These are phyloP conservation scores for Venusia cambrica DNA, from an alignment of 2,888 invertebrate species.

Conservation along the genomic window DNA sequence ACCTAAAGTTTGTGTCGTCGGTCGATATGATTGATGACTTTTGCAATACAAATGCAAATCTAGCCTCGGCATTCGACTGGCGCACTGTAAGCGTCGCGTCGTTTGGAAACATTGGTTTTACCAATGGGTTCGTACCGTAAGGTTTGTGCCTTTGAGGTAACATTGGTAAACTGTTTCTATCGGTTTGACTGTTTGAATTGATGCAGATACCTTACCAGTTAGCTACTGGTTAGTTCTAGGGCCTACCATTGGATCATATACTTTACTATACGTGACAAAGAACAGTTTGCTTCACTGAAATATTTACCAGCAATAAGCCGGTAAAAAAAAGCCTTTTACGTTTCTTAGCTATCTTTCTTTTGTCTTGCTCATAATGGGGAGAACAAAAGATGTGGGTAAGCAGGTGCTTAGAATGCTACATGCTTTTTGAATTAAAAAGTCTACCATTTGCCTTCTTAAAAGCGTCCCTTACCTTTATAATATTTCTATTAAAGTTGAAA, in stretches of 20 bases:
- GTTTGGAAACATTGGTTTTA: too few relatives aligned
- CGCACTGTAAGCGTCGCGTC: conserved; percentile 17
- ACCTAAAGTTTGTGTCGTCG: conserved; percentile 19
- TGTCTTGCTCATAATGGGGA: conserved; percentile 17
- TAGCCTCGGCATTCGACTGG: conserved; percentile 17
- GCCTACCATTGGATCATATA: too few relatives aligned
- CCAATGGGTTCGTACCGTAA: too few relatives aligned
- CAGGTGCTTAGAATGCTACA: conserved; percentile 14
- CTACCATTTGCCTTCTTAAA: conserved; percentile 8
- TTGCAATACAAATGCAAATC: conserved; percentile 35
- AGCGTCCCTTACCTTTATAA: conserved; percentile 37
- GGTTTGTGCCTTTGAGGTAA: too few relatives aligned
- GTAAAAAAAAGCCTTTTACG: conserved; percentile 2
- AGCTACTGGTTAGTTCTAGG: too few relatives aligned
- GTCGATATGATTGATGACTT: conserved; percentile 44
- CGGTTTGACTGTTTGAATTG: too few relatives aligned
- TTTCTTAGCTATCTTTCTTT: conserved; percentile 14
- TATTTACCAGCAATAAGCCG: conserved; percentile 6
- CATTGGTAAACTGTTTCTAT: too few relatives aligned
- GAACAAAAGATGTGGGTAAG: conserved; percentile 18
- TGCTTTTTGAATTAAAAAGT: conserved; percentile 32
- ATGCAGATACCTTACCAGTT: too few relatives aligned
- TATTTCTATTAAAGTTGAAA: conserved; percentile 52
- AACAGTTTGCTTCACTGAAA: not conserved
- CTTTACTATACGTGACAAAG: too few relatives aligned